phyloP scores from a whole-genome alignment of 2,113 vertebrate species.

The Ceratotherium simum region DNA sequence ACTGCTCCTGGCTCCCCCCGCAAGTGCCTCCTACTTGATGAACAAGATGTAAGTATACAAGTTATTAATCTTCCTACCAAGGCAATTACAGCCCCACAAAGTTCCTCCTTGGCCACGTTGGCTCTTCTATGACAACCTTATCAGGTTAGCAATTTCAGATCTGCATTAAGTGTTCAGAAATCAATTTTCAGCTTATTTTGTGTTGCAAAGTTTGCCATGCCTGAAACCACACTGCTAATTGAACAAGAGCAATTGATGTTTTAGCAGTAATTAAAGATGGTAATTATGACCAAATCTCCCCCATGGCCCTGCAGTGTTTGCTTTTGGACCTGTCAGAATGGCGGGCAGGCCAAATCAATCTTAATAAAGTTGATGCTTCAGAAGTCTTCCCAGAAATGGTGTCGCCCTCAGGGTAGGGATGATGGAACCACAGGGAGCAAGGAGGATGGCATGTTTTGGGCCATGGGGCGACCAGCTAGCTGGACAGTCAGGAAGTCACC shows the following conservation, averaged over 20 bases:
- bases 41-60: constrained; percentile 62
- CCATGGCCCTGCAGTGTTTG: constrained; percentile 85
- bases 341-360: constrained; percentile 85
- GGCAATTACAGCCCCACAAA: constrained; percentile 60
- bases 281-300: constrained; percentile 91
- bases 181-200: constrained; percentile 92
- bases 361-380: constrained; percentile 85
- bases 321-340: constrained; percentile 89
- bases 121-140: constrained; percentile 85
- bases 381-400: constrained; percentile 74
- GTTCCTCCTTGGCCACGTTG: constrained; percentile 72
- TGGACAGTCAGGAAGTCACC: background rate
- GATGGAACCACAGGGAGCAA: background rate
- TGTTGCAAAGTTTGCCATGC: constrained; percentile 86
- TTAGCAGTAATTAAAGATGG: constrained; percentile 91
- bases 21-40: constrained; percentile 74
- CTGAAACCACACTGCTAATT: constrained; percentile 89
- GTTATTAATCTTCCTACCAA: constrained; percentile 82
- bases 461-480: background rate
- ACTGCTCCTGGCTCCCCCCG: constrained; percentile 17
- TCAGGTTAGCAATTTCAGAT: constrained; percentile 87
- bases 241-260: constrained; percentile 92
- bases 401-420: constrained; percentile 10
- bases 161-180: constrained; percentile 86
- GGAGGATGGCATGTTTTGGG: background rate